Percentiles rank a stretch among this genome's conserved stretches.
phyloP scores from a whole-genome alignment of 2,113 vertebrate species.

The Corythaixoides concolor region DNA sequence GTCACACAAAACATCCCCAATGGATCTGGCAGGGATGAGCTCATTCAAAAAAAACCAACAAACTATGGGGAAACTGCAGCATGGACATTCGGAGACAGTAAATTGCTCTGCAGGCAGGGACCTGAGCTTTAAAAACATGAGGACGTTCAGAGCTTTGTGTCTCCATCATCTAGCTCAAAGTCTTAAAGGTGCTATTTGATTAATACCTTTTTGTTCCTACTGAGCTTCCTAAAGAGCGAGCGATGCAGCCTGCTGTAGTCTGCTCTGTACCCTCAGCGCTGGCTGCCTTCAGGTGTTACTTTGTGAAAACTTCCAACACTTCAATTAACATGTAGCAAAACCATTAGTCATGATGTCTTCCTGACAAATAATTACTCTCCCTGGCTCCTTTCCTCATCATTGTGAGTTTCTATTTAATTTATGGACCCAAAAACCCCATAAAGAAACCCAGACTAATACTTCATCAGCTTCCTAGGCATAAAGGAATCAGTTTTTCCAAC shows the following conservation, averaged over 20 bases:
- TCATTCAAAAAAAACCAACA: background rate
- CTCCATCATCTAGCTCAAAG: background rate
- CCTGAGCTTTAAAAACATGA: background rate
- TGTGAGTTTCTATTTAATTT: background rate
- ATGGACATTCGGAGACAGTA: background rate
- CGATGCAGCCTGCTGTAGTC: background rate
- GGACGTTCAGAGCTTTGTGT: background rate
- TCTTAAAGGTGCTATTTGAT: background rate
- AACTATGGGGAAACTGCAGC: background rate
- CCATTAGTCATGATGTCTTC: background rate
- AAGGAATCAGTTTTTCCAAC: background rate
- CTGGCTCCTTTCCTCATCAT: background rate
- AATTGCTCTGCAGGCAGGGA: background rate
- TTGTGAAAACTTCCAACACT: background rate
- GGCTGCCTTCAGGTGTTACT: background rate
- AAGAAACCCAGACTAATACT: background rate
- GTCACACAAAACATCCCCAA: background rate
- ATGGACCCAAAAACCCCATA: background rate
- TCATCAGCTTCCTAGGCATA: background rate
- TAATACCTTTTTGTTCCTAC: background rate
- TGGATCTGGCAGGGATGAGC: background rate
- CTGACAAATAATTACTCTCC: background rate
- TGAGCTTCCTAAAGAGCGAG: background rate
- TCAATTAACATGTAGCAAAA: background rate
- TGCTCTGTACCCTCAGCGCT: background rate